phyloP scores from a whole-genome alignment of 2,888 invertebrate genomes.

The Aelia acuminata region DNA sequence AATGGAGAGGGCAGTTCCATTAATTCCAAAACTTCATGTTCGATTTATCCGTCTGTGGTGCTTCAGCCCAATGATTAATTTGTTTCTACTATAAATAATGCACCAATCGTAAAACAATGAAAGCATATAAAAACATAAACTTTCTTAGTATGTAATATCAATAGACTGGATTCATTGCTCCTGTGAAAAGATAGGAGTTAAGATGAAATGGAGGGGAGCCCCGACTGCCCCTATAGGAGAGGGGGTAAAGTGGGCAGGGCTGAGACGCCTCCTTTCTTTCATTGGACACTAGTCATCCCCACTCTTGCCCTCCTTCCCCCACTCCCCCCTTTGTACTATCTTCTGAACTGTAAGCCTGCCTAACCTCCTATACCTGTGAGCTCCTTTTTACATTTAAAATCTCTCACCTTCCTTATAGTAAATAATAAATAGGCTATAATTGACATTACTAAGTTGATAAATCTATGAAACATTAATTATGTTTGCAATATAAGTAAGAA shows the following conservation, averaged over 20 bases:
- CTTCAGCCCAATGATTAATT: no score
- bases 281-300: background rate
- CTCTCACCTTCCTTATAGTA: background rate
- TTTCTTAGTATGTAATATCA: background rate
- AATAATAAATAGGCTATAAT: no score
- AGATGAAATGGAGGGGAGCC: conserved; percentile 25
- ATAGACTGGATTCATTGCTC: background rate
- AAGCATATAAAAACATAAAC: background rate
- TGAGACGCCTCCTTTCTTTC: conserved; percentile 8
- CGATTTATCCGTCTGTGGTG: no score
- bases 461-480: no score
- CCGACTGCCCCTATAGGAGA: background rate
- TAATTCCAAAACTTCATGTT: no score
- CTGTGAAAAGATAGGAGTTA: conserved; percentile 36
- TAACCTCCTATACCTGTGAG: conserved; percentile 12
- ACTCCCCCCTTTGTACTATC: no score
- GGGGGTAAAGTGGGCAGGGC: conserved; percentile 25
- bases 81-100: no score
- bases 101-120: no score
- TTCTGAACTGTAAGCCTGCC: background rate
- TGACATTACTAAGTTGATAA: no score
- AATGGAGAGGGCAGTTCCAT: no score
- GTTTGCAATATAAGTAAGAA: no score
- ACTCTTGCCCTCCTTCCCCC: conserved; percentile 9
- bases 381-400: conserved; percentile 1